Evolutionary conservation across 2,888 invertebrate species (phyloP).

Genomic region (Philereme transversata): DNA sequence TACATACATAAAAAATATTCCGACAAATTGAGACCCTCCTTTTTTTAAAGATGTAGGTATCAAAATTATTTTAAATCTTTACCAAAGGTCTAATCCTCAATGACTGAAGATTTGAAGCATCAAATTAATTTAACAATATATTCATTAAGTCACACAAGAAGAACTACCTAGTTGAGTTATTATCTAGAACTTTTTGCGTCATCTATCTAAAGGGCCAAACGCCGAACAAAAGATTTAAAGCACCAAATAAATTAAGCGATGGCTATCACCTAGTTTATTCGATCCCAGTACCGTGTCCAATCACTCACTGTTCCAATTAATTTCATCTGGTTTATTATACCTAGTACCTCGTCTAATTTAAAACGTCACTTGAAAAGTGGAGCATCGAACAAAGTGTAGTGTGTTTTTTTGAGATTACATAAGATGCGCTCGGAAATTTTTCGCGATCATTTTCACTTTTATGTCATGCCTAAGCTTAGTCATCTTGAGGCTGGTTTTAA

Average conservation of each 20-base stretch:
- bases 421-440: conserved; percentile 27
- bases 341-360: conserved; percentile 24
- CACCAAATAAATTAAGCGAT: conserved; percentile 12
- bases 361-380: conserved; percentile 32
- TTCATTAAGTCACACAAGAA: no score
- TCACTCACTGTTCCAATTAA: conserved; percentile 2
- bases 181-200: no score
- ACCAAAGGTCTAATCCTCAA: no score
- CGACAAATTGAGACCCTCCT: no score
- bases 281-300: conserved; percentile 10
- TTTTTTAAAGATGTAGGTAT: no score
- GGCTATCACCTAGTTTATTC: conserved; percentile 9
- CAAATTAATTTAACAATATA: conserved; percentile 12
- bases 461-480: conserved; percentile 20
- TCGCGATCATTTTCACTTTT: conserved; percentile 33
- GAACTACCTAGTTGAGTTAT: no score
- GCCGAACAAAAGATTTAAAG: neutral
- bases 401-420: conserved; percentile 29
- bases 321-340: conserved; percentile 26
- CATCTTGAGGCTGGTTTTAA: conserved; percentile 11
- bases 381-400: conserved; percentile 34
- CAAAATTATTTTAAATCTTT: no score
- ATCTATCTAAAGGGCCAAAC: neutral
- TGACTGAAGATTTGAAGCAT: no score
- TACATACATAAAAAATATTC: no score